phyloP scores from a whole-genome alignment of 1,140 invertebrate species.

The Nasonia longicornis region DNA sequence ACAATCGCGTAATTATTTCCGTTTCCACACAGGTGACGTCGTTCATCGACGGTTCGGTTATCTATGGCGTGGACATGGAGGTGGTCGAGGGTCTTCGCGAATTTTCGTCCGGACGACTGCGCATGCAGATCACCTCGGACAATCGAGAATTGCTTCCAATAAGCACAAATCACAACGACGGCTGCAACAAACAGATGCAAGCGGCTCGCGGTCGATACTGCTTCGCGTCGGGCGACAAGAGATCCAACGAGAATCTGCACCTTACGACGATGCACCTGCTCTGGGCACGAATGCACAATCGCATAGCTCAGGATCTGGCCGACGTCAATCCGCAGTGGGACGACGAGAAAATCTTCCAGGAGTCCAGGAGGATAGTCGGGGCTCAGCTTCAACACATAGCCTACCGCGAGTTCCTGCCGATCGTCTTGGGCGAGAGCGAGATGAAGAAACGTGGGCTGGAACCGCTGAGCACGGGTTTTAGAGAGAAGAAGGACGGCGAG shows the following conservation, averaged over 20 bases:
- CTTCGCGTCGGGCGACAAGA: conserved; percentile 81
- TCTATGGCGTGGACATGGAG: conserved; percentile 79
- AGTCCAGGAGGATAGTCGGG: conserved; percentile 81
- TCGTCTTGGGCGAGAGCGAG: conserved; percentile 76
- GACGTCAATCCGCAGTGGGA: conserved; percentile 84
- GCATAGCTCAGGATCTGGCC: conserved; percentile 74
- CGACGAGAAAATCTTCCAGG: conserved; percentile 85
- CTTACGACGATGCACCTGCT: conserved; percentile 86
- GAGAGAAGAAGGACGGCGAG: conserved; percentile 72
- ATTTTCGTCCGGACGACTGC: conserved; percentile 72
- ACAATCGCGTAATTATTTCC: no score
- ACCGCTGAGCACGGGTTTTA: conserved; percentile 72
- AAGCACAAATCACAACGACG: conserved; percentile 79
- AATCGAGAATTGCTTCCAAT: conserved; percentile 77
- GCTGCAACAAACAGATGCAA: conserved; percentile 80
- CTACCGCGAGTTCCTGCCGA: conserved; percentile 89
- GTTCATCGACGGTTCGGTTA: conserved; percentile 90
- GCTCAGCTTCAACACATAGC: conserved; percentile 90
- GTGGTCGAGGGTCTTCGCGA: conserved; percentile 71
- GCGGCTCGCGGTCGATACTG: conserved; percentile 79
- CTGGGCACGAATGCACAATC: conserved; percentile 88
- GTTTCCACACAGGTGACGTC: conserved; percentile 71
- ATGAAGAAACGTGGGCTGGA: conserved; percentile 73
- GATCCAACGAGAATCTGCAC: conserved; percentile 85
- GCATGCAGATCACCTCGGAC: conserved; percentile 75